Base-by-base conservation (phyloP, 1,140 invertebrate genomes). In the Heliconius hermathena region DNA sequence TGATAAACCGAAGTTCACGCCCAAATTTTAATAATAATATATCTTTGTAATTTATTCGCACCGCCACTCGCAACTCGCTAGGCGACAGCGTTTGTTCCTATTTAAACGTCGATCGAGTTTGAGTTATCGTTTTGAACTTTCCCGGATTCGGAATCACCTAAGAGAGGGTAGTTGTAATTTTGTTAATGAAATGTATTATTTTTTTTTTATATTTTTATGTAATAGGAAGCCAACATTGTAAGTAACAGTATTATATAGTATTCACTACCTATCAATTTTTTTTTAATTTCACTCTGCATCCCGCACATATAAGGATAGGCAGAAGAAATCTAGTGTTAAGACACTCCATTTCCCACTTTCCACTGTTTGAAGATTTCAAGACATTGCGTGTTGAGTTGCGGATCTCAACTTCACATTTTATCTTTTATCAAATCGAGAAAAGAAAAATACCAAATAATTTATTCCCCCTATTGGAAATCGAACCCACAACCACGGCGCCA, bases 1-100 rank as follows among this genome's bases (percentile, higher is more conserved):
- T 77, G 82, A 81, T 83, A 81, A 79, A 75, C 60, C 76, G 66
- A 81, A 83, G 36, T 83, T 85, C 78, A 80, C 77, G 76, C 81
- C 81, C 79, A 86, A 86, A 86, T 87, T 87, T 85, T 87, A 87
- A 85, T 87, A 85, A 87, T 82, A 85, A 84, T 87, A 85, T 85
- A 87, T 87, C 85, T 85, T 85, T 82, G 81, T 87, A 87, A 87
- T 87, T 87, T 87, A 87, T 87, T 83, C 78, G 82, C 80, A 81
- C 75, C 81, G 82, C 41, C 41, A 46, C 83, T 77, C 18, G 73
- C 49, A 18, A 52, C 49, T 52, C 49, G 49, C 49, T 52, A 52
- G 79, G 79, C 82, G 82, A 84, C 81, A 81, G 71, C 83, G 81
- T 81, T 84, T 82, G 79, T 83, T 80, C 84, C 66, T 82, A 84